These are phyloP conservation scores for Columbina picui DNA, from an alignment of 2,113 vertebrate species.

Conservation along the genomic window DNA sequence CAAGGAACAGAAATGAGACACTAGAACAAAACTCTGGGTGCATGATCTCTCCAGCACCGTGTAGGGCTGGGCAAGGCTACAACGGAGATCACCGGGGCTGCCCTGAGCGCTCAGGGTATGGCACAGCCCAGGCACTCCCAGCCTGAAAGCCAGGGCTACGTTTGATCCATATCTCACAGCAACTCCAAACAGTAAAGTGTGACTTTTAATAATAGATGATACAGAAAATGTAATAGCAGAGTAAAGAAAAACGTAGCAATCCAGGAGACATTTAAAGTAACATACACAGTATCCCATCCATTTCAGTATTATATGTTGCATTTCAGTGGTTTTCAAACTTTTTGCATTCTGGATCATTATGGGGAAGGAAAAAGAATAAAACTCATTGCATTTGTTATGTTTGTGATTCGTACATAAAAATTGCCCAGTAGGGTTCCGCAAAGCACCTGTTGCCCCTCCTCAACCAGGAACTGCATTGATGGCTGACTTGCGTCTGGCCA, in stretches of 20 bases:
- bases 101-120: accelerated
- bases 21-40: not conserved
- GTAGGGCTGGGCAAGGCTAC: accelerated
- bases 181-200: not conserved
- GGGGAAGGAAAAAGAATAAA: not conserved
- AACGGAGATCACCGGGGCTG: accelerated
- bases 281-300: accelerated
- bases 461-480: accelerated
- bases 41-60: accelerated
- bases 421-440: not conserved
- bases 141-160: accelerated
- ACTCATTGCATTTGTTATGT: not conserved
- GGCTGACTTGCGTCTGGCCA: not conserved
- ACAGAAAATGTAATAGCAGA: not conserved
- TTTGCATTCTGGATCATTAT: not conserved
- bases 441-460: not conserved
- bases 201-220: not conserved
- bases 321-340: not conserved
- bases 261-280: not conserved
- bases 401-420: not conserved
- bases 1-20: not conserved
- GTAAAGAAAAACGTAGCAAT: accelerated
- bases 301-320: not conserved
- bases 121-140: not conserved
- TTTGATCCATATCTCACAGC: no score